Percentiles rank a stretch among this genome's conserved stretches.
These are phyloP conservation scores for Crotalus tigris DNA, from an alignment of 2,113 vertebrate genomes.

Conservation along the genomic window DNA sequence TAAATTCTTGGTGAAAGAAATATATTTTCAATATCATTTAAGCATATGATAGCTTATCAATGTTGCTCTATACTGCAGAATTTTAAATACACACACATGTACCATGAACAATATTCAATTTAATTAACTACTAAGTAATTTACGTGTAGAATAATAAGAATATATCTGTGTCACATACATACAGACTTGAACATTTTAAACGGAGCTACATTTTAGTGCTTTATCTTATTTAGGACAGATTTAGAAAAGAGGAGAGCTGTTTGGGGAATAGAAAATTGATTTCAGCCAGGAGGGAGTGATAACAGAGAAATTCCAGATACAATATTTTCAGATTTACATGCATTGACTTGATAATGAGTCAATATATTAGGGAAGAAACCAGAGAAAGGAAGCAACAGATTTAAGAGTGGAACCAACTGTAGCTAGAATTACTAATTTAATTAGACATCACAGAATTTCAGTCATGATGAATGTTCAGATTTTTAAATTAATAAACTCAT, in stretches of 20 bases:
- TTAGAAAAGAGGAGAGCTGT: background rate
- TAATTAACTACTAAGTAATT: background rate
- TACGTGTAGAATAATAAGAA: background rate
- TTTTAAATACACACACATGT: background rate
- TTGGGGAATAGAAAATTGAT: background rate
- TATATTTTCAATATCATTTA: background rate
- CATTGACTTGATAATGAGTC: slow-evolving; percentile 10
- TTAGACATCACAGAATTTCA: background rate
- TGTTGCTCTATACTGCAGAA: background rate
- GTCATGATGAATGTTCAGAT: background rate
- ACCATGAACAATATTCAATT: background rate
- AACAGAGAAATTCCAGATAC: background rate
- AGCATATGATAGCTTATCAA: background rate
- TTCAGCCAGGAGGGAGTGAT: background rate
- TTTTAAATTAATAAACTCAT: background rate
- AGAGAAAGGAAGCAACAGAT: background rate
- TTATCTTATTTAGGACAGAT: background rate
- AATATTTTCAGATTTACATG: background rate
- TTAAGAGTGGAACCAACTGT: background rate
- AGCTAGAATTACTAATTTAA: too few relatives aligned
- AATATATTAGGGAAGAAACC: background rate
- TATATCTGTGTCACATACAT: background rate
- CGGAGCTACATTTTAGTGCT: background rate
- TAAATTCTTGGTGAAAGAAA: background rate
- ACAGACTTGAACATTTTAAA: background rate